phyloP scores from a whole-genome alignment of 2,888 invertebrate genomes.

The Nineta flava region DNA sequence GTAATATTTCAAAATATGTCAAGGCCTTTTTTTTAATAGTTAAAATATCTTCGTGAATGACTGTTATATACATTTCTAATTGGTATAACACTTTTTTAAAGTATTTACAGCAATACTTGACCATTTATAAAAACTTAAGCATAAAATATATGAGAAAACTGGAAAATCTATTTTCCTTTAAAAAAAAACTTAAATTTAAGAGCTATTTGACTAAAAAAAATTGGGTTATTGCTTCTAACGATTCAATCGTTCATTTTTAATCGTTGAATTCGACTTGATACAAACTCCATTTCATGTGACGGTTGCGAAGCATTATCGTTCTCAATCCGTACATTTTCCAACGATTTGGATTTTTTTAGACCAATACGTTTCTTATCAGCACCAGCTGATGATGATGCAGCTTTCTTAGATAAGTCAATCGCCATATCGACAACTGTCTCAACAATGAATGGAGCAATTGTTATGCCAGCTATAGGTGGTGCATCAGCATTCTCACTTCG shows the following conservation, averaged over 20 bases:
- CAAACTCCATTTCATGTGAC: conserved; percentile 41
- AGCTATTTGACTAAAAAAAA: too few species aligned
- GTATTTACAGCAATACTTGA: too few species aligned
- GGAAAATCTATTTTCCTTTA: too few species aligned
- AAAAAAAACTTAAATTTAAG: too few species aligned
- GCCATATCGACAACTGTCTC: conserved; percentile 20
- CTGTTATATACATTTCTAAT: too few species aligned
- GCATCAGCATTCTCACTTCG: conserved; percentile 44
- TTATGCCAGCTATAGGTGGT: conserved; percentile 14
- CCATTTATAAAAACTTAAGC: too few species aligned
- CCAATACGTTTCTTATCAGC: conserved; percentile 14
- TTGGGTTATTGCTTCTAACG: too few species aligned
- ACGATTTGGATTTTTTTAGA: conserved; percentile 42
- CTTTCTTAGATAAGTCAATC: conserved; percentile 14
- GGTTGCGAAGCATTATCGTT: conserved; percentile 22
- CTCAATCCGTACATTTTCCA: conserved; percentile 38
- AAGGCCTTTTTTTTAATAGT: too few species aligned
- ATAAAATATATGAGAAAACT: too few species aligned
- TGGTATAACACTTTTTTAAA: too few species aligned
- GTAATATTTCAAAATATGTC: too few species aligned
- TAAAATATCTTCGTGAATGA: too few species aligned
- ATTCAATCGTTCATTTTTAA: conserved; percentile 36
- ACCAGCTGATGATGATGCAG: conserved; percentile 17
- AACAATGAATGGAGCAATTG: conserved; percentile 17
- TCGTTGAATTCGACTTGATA: conserved; percentile 44